phyloP scores from a whole-genome alignment of 2,888 invertebrate species.

The Temnothorax ravouxi region DNA sequence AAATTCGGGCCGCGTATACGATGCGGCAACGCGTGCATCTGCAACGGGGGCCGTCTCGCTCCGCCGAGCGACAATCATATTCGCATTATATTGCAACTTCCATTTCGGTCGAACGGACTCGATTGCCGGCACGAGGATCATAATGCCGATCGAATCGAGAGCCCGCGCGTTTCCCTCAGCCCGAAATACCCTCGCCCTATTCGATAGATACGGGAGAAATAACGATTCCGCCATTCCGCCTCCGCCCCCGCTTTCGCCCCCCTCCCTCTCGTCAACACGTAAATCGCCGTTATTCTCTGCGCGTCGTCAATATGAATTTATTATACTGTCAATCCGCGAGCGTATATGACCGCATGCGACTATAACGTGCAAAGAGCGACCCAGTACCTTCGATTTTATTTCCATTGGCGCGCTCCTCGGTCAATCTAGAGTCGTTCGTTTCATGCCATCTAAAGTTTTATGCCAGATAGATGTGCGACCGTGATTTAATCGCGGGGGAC shows the following conservation, averaged over 20 bases:
- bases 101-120: constrained; percentile 12
- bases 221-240: not conserved
- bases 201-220: constrained; percentile 4
- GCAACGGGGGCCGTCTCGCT: constrained; percentile 12
- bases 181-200: constrained; percentile 8
- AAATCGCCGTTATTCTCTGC: constrained; percentile 39
- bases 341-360: constrained; percentile 3
- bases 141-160: constrained; percentile 24
- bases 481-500: not conserved
- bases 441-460: constrained; percentile 3
- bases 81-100: constrained; percentile 1
- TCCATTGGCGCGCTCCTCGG: not conserved
- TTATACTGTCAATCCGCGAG: constrained; percentile 26
- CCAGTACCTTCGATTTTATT: constrained; percentile 20
- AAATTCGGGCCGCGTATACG: constrained; percentile 2
- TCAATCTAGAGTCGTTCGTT: not conserved
- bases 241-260: not conserved
- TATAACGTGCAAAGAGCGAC: not conserved
- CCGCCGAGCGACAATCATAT: constrained; percentile 7
- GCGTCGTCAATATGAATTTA: constrained; percentile 40
- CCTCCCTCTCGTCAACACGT: not conserved
- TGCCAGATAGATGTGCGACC: not conserved
- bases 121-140: not conserved
- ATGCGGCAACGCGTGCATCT: constrained; percentile 11
- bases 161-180: not conserved